These are phyloP conservation scores for Meloidogyne hapla DNA, from an alignment of 1,140 invertebrate genomes.

Conservation along the genomic window DNA sequence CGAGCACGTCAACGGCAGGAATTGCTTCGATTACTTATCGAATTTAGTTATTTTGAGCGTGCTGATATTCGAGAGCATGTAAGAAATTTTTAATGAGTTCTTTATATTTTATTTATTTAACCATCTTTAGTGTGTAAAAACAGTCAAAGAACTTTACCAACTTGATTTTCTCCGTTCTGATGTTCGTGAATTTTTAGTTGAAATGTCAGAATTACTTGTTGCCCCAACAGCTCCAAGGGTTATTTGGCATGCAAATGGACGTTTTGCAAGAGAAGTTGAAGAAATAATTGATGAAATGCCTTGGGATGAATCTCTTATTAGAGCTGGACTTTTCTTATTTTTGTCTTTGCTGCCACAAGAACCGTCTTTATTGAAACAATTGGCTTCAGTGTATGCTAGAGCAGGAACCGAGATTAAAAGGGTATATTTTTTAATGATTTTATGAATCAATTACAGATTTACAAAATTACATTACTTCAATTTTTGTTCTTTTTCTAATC, in stretches of 20 bases:
- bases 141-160: constrained; percentile 77
- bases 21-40: constrained; percentile 53
- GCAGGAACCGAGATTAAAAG: constrained; percentile 85
- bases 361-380: constrained; percentile 75
- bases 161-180: constrained; percentile 72
- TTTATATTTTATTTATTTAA: constrained; percentile 31
- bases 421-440: too few relatives aligned
- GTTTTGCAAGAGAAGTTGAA: constrained; percentile 28
- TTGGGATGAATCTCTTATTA: constrained; percentile 87
- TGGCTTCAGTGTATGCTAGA: constrained; percentile 70
- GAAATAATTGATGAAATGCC: constrained; percentile 58
- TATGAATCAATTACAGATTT: too few relatives aligned
- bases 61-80: constrained; percentile 48
- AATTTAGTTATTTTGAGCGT: constrained; percentile 52
- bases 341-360: constrained; percentile 79
- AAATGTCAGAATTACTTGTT: constrained; percentile 62
- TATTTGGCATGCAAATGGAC: constrained; percentile 37
- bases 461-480: too few relatives aligned
- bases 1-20: constrained; percentile 55
- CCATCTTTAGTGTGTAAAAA: constrained; percentile 60
- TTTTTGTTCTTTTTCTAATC: too few relatives aligned
- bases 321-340: constrained; percentile 81
- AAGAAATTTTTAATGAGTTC: neutral
- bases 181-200: constrained; percentile 66
- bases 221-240: constrained; percentile 67